Percentiles rank a stretch among this genome's conserved stretches.
phyloP scores from a whole-genome alignment of 1,140 invertebrate species.

The Dinoponera quadriceps region DNA sequence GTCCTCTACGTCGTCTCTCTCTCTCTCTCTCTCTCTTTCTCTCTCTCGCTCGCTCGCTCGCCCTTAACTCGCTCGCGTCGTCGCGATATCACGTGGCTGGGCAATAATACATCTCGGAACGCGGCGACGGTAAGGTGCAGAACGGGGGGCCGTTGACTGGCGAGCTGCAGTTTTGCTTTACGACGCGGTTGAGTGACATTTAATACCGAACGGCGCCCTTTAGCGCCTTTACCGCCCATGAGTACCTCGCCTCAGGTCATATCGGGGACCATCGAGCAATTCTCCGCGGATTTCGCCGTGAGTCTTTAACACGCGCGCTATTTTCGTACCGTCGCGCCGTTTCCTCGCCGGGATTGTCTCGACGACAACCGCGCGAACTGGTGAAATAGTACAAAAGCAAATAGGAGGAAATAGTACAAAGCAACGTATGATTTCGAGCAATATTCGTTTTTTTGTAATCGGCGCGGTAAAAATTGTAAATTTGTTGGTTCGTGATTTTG shows the following conservation, averaged over 20 bases:
- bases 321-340: not conserved
- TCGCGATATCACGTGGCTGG: slow-evolving; percentile 72
- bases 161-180: slow-evolving; percentile 81
- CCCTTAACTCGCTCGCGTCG: slow-evolving; percentile 65
- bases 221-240: slow-evolving; percentile 73
- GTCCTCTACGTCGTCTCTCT: not conserved
- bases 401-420: not conserved
- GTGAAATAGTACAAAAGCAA: not conserved
- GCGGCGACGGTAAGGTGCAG: slow-evolving; percentile 69
- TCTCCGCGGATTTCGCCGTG: slow-evolving; percentile 58
- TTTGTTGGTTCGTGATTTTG: too few relatives aligned
- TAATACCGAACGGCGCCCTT: slow-evolving; percentile 78
- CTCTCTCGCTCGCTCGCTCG: not conserved
- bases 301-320: slow-evolving; percentile 15
- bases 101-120: slow-evolving; percentile 74
- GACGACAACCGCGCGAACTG: not conserved
- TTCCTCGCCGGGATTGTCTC: slow-evolving; percentile 21
- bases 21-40: slow-evolving; percentile 12
- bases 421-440: not conserved
- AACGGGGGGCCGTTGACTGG: slow-evolving; percentile 75
- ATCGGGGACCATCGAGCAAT: slow-evolving; percentile 54
- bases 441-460: not conserved
- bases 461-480: not conserved
- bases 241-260: slow-evolving; percentile 22
- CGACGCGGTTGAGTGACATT: slow-evolving; percentile 80